Evolutionary conservation across 2,113 vertebrate genomes (phyloP).

Genomic region (Orientallactaga bullata): DNA sequence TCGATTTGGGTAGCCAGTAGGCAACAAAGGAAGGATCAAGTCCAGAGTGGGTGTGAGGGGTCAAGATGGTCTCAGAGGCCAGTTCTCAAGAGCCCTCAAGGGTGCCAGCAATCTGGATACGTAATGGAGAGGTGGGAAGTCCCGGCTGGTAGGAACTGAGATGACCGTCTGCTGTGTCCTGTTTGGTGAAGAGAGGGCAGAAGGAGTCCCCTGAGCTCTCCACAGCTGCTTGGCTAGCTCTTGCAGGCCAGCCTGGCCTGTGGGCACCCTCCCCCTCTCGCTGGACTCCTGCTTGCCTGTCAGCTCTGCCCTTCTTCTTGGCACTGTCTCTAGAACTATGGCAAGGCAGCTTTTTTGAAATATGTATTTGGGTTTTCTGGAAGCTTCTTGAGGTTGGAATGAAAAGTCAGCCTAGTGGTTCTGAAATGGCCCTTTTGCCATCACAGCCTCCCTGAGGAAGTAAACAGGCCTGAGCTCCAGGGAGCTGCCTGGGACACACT

Average conservation of each 20-base stretch:
- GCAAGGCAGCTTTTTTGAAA: conserved; percentile 18
- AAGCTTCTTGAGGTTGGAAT: conserved; percentile 72
- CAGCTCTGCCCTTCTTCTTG: not conserved
- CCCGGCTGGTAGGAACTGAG: not conserved
- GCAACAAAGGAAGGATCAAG: too few species aligned
- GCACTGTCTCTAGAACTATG: not conserved
- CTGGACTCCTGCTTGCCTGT: not conserved
- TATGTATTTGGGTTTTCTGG: conserved; percentile 68
- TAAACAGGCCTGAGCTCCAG: conserved; percentile 33
- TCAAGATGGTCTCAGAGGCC: not conserved
- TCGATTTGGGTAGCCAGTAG: not conserved
- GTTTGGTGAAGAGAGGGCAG: fast-evolving
- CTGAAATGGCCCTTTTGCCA: not conserved
- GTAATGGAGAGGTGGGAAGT: too few species aligned
- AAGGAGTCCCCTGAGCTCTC: too few species aligned
- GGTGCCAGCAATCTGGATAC: not conserved
- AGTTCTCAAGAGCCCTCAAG: not conserved
- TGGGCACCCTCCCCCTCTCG: not conserved
- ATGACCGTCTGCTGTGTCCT: too few species aligned
- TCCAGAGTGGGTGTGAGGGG: not conserved
- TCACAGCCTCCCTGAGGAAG: conserved; percentile 61
- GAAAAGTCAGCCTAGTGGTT: conserved; percentile 58
- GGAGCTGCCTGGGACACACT: not conserved
- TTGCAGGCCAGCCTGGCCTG: not conserved
- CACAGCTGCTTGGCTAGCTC: not conserved